Base-by-base conservation (phyloP, 1,140 invertebrate species). In the Drosophila kepulauana region DNA sequence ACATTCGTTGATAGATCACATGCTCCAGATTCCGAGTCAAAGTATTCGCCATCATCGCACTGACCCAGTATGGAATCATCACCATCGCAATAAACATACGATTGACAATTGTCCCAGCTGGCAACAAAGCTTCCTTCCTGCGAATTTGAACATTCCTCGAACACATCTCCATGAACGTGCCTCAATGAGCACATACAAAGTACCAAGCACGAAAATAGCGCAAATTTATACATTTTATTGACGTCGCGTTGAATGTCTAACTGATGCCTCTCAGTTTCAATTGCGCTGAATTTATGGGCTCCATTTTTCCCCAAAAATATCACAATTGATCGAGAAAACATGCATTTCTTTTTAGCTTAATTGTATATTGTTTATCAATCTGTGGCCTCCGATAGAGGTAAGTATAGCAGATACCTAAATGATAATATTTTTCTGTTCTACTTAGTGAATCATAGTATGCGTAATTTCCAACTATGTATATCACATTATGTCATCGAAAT, bases 301-400 rank as follows among this genome's bases (percentile, higher is more conserved):
- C 1, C 10, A 41, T 51, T 43, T 64, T 15, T 5, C 20, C 25
- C 49, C 30, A 46, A 38, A 70, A 72, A 72, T 43, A 51, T 28
- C 49, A 11, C 20, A 54, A 33, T 28, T 51, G 11, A 45, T 62
- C 33, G 33, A 8, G 7, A 25, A n/a, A 48, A 78, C 82, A 86
- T 67, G 82, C 49, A 84, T 84, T 88, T 88, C 77, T 75, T 88
- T 87, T 87, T 88, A 87, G 66, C 46, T 58, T 88, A 84, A 87
- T 87, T 87, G 59, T 16, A 30, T 41, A 52, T 30, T 67, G 66
- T 58, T 87, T 88, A 79, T 86, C 82, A 65, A 15, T 11, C 16
- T 65, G 35, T 59, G 68, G 72, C 56, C 79, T 46, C 16, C 20
- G 20, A 56, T 28, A 15, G n/a, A 5, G 4, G 54, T 38, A 15